Evolutionary conservation across 2,797 vertebrate genomes (phyloP), one percentile per base, ranked within the genome.

Genomic region (Discoglossus pictus): DNA sequence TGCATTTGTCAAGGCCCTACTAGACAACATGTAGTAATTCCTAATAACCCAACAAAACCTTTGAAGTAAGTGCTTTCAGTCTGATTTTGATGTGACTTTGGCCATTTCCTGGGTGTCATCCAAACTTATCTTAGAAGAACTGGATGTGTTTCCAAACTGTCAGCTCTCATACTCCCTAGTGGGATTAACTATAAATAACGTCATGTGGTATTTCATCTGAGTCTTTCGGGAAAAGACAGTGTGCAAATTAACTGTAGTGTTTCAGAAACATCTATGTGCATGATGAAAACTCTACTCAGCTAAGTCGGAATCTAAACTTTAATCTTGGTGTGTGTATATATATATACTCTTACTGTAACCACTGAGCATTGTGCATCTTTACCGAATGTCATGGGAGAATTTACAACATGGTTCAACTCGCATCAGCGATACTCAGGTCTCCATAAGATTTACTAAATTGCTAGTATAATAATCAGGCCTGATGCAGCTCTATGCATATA

Each of bases 121-220:
- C 80, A 83, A 79, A 79, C 64, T 68, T 75, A 67, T 82, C 68
- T 78, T 59, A 76, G 70, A 61, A 80, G 69, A 78, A 77, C 76
- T 52, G 79, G 78, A 79, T 78, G 67, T 56, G 48, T 71, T 79
- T 82, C 77, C 81, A 83, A 79, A 78, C 61, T 74, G 78, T 81
- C 79, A 76, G 50, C 68, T 72, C 75, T 82, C 81, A 75, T 76
- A 79, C 74, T 72, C 72, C 76, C 44, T 79, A 60, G 51, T 69
- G 75, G 65, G 72, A 81, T 79, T 82, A 77, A 68, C 80, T 79
- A 82, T 70, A 84, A 83, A 87, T 75, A 79, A 78, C 75, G 84
- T 83, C 72, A 77, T 80, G 73, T 76, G 81, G 74, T 79, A 77
- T 77, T 83, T 79, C 75, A 81, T 70, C 66, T 77, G 77, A 56